A percentile compares a stretch with the other conserved stretches of the same genome.
Conservation (phyloP, 2,888 invertebrate genomes). For the Dynastes tityus region DNA sequence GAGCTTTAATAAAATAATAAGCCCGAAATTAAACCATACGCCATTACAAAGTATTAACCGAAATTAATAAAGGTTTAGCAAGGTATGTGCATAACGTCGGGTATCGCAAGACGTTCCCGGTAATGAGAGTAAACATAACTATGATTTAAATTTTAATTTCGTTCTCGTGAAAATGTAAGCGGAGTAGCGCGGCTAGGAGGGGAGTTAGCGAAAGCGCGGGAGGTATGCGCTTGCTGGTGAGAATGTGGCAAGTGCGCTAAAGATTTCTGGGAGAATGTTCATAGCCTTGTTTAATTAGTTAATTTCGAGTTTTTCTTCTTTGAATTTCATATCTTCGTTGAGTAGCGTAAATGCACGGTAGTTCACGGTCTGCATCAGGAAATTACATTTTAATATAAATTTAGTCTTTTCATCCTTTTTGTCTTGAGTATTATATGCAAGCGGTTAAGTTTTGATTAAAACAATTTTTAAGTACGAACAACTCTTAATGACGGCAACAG, state of each 20-base stretch:
- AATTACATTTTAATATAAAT: no score
- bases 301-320: neutral
- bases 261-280: slow-evolving; percentile 3
- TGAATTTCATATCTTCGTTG: no score
- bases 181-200: neutral
- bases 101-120: slow-evolving; percentile 24
- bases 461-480: no score
- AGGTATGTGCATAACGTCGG: slow-evolving; percentile 19
- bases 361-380: no score
- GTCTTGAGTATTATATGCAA: no score
- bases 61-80: slow-evolving; percentile 48
- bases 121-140: slow-evolving; percentile 51
- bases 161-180: slow-evolving; percentile 15
- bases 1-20: slow-evolving; percentile 47
- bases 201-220: neutral
- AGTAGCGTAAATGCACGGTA: no score
- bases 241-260: neutral
- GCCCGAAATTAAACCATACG: slow-evolving; percentile 35
- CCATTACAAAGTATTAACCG: slow-evolving; percentile 47
- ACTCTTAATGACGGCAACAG: no score
- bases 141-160: slow-evolving; percentile 52
- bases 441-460: no score
- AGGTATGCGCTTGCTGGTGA: neutral
- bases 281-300: neutral
- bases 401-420: no score